phyloP scores from a whole-genome alignment of 2,113 vertebrate genomes.

The Thermophis baileyi region DNA sequence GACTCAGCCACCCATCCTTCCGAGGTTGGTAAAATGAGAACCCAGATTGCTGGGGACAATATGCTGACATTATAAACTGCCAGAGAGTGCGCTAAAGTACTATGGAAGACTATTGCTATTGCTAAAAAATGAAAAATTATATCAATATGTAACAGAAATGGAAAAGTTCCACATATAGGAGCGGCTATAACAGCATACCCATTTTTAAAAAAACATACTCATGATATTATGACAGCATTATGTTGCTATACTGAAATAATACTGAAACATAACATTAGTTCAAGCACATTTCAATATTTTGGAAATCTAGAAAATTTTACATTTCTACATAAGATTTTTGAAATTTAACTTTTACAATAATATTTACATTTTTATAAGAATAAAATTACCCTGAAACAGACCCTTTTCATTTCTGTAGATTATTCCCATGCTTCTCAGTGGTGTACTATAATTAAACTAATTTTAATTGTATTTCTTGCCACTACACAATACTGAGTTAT shows the following conservation, averaged over 20 bases:
- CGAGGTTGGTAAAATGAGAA: not conserved
- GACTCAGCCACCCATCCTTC: not conserved
- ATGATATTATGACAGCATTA: not conserved
- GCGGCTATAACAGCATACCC: not conserved
- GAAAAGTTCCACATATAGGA: not conserved
- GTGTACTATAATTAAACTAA: not conserved
- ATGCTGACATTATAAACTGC: not conserved
- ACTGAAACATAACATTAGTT: not conserved
- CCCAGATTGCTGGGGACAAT: not conserved
- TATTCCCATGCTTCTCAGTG: not conserved
- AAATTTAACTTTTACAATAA: not conserved
- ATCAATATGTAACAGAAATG: not conserved
- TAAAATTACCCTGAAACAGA: not conserved
- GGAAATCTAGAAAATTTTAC: not conserved
- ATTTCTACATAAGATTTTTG: not conserved
- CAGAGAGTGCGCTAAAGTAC: not conserved
- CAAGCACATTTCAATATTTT: not conserved
- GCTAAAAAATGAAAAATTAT: not conserved
- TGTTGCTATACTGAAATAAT: not conserved
- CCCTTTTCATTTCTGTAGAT: not conserved
- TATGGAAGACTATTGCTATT: not conserved
- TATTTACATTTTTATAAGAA: not conserved
- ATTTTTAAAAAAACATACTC: not conserved
- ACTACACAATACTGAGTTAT: not conserved
- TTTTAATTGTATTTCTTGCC: not conserved